Conservation (phyloP, 2,113 vertebrate species). For the Tyto alba region DNA sequence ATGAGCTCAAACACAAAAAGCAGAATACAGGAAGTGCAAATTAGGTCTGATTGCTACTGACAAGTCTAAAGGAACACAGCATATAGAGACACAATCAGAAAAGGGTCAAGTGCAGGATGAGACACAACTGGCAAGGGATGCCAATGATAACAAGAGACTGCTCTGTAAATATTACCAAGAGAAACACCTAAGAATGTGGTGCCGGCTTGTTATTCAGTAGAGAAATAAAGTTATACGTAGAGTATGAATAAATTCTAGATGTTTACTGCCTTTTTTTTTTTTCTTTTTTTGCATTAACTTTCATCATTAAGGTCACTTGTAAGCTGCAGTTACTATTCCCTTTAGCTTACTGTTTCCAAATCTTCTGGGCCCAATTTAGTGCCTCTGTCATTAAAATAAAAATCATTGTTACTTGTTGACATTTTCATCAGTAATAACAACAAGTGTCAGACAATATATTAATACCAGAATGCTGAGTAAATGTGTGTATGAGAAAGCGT, state of each 20-base stretch:
- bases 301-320: background rate
- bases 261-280: background rate
- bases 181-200: background rate
- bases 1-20: background rate
- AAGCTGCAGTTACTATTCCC: background rate
- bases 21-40: background rate
- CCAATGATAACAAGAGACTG: background rate
- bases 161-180: background rate
- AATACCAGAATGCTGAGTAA: background rate
- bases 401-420: background rate
- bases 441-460: background rate
- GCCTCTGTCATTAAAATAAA: background rate
- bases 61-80: background rate
- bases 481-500: background rate
- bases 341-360: background rate
- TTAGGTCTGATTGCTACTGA: background rate
- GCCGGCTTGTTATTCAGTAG: background rate
- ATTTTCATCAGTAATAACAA: background rate
- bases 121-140: background rate
- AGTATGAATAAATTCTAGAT: background rate
- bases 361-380: background rate
- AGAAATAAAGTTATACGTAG: background rate
- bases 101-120: background rate
- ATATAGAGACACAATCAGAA: background rate
- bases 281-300: background rate